Base-by-base conservation (phyloP, 2,888 invertebrate species). In the Pheosia tremula region DNA sequence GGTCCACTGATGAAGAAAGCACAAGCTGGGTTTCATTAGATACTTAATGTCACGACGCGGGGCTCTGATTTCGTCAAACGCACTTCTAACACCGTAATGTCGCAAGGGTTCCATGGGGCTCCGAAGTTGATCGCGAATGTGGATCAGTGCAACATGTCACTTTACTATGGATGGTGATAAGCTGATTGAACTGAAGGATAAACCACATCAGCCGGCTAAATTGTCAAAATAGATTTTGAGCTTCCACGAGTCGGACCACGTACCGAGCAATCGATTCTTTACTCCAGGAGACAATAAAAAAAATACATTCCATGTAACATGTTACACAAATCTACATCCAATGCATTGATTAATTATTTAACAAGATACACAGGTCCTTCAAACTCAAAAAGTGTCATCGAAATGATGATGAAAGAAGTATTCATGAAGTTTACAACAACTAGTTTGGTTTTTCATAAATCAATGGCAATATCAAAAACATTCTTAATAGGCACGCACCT, bases 31-130 rank as follows among this genome's bases (percentile, higher is more conserved):
- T 88, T 90, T 91, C 90, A 91, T 90, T 90, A 89, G 89, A 87
- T 86, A 87, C 82, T 86, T 88, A 78, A 75, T 66, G 81, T 81
- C 82, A 83, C 82, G 83, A 62, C 82, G 82, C 71, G 80, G 83
- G 88, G 86, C 87, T 88, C 88, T 87, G 86, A 88, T 91, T 91
- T 91, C 91, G 91, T 92, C 91, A 84, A 93, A 93, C 93, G 93
- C 93, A 93, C 92, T 89, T 57, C 39, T 39, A 68, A 78, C 74
- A 82, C 80, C 74, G 70, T 69, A 75, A 78, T 78, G 82, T 84
- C 82, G 79, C 82, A 81, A 66, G 69, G 72, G 66, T 73, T 68
- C 59, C 60, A 45, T 45, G 8, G 11, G 24, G 9, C 36, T 39
- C 8, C 2, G 55, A 6, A 11, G 38, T 4, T 36, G 36, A n/a